These are phyloP conservation scores for Galago senegalensis DNA, from an alignment of 2,797 vertebrate species.

Conservation along the genomic window DNA sequence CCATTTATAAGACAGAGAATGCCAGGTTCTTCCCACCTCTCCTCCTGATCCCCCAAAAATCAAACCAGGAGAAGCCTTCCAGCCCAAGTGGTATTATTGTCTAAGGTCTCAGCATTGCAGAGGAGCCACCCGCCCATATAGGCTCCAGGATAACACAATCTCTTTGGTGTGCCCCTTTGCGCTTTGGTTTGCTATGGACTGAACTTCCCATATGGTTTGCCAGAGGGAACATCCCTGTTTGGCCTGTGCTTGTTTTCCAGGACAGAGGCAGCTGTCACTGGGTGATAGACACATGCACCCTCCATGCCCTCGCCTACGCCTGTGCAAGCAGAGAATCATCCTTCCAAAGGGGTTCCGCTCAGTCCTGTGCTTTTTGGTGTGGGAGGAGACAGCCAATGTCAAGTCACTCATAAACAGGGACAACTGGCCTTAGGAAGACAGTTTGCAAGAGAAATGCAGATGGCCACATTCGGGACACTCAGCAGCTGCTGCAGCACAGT, in stretches of 20 bases:
- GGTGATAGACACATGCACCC: rapidly evolving
- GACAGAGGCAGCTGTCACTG: rapidly evolving
- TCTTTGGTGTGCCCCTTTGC: not conserved
- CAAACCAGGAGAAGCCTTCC: not conserved
- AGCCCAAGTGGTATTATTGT: not conserved
- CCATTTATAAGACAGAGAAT: not conserved
- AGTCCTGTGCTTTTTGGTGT: not conserved
- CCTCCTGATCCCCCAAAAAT: not conserved
- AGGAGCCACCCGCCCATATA: not conserved
- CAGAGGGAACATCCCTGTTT: not conserved
- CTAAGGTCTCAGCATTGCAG: rapidly evolving
- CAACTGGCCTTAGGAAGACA: constrained; percentile 67
- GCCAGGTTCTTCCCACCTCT: not conserved
- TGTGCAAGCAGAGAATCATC: not conserved
- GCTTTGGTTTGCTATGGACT: not conserved
- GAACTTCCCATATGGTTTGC: not conserved
- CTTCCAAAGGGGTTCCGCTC: not conserved
- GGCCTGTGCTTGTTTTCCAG: not conserved
- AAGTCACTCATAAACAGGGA: not conserved
- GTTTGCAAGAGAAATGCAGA: not conserved
- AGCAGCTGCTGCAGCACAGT: constrained; percentile 70
- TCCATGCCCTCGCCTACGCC: not conserved
- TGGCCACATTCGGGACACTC: constrained; percentile 68
- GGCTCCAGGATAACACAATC: not conserved
- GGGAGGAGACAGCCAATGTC: not conserved